phyloP scores from a whole-genome alignment of 2,888 invertebrate genomes.

The Lasioglossum calceatum region DNA sequence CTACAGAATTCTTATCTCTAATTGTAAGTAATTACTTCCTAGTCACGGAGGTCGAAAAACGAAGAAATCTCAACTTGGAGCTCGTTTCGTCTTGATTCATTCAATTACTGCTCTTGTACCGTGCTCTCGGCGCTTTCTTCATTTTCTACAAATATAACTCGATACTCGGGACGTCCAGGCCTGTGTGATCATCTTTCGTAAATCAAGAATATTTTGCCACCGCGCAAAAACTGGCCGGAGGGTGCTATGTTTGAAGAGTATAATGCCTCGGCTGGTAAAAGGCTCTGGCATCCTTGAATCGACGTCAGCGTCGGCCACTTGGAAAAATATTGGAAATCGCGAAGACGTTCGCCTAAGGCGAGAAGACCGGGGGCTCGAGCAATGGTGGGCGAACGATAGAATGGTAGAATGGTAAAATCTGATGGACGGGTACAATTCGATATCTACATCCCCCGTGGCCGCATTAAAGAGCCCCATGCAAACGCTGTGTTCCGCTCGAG shows the following conservation, averaged over 20 bases:
- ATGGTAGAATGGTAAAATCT: background rate
- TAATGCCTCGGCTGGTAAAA: background rate
- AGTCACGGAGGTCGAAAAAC: background rate
- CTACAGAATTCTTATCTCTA: constrained; percentile 1
- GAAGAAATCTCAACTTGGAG: background rate
- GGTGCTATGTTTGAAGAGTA: background rate
- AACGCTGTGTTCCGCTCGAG: background rate
- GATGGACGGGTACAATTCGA: background rate
- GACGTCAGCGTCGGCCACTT: background rate
- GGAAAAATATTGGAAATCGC: constrained; percentile 24
- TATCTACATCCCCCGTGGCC: background rate
- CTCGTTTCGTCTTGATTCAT: background rate
- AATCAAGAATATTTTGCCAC: background rate
- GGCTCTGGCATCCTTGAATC: background rate
- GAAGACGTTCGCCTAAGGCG: background rate
- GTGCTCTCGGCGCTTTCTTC: background rate
- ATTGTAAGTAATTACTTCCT: background rate
- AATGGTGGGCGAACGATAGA: background rate
- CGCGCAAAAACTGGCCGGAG: background rate
- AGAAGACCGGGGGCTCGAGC: background rate
- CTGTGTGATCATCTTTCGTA: background rate
- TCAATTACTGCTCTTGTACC: background rate
- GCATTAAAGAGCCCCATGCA: background rate
- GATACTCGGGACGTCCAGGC: background rate
- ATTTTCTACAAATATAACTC: background rate